phyloP scores from a whole-genome alignment of 2,113 vertebrate species.

The Menura novaehollandiae region DNA sequence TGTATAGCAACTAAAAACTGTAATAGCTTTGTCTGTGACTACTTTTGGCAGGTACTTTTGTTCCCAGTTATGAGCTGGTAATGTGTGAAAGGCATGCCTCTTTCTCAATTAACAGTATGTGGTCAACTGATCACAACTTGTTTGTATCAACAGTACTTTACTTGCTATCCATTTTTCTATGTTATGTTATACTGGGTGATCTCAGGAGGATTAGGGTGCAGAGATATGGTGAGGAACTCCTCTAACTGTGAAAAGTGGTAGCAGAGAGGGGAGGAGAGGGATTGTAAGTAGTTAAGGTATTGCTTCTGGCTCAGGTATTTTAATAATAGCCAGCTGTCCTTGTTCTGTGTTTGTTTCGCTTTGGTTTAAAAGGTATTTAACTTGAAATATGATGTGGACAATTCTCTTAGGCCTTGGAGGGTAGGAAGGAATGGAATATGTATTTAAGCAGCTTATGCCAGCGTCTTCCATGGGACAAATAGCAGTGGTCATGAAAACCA shows the following conservation, averaged over 20 bases:
- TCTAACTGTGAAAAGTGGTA: background rate
- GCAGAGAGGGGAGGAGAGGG: fast-evolving
- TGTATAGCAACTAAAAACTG: background rate
- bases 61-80: background rate
- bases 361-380: background rate
- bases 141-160: background rate
- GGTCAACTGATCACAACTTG: background rate
- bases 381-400: background rate
- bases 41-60: background rate
- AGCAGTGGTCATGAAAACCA: background rate
- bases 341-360: background rate
- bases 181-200: background rate
- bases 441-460: background rate
- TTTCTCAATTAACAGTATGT: background rate
- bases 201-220: background rate
- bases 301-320: background rate
- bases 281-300: background rate
- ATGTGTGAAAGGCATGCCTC: background rate
- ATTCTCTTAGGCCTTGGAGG: background rate
- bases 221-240: background rate
- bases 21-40: background rate
- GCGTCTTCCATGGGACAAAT: background rate
- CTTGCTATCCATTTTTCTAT: background rate
- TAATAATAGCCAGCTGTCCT: background rate
- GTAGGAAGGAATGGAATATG: background rate